These are phyloP conservation scores for Trachelus iudaicus DNA, from an alignment of 2,888 invertebrate species.

Conservation along the genomic window DNA sequence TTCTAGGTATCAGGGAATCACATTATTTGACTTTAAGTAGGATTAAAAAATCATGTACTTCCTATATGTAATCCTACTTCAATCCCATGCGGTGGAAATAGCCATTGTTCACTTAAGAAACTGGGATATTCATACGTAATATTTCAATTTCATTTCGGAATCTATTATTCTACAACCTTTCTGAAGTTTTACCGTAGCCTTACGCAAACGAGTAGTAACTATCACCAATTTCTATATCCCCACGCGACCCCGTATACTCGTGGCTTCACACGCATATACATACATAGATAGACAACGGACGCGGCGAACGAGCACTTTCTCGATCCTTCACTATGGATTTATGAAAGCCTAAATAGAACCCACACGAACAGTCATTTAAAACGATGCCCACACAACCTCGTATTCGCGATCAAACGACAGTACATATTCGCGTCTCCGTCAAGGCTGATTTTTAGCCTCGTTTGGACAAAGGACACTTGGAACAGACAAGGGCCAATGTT, in stretches of 20 bases:
- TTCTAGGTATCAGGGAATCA: neutral
- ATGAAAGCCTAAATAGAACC: neutral
- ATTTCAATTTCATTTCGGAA: neutral
- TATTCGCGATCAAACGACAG: neutral
- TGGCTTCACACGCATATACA: neutral
- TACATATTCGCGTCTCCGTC: neutral
- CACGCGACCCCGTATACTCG: neutral
- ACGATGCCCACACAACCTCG: neutral
- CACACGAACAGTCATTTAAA: neutral
- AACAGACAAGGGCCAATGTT: neutral
- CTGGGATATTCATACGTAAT: neutral
- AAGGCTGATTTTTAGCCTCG: neutral
- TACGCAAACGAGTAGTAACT: neutral
- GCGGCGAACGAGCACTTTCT: neutral
- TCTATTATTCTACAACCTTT: neutral
- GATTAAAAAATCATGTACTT: too few species aligned
- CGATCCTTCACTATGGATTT: neutral
- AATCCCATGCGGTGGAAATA: too few species aligned
- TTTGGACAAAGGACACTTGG: neutral
- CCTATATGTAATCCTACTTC: too few species aligned
- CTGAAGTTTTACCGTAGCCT: neutral
- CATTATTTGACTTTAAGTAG: neutral
- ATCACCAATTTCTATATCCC: neutral
- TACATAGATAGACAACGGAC: neutral
- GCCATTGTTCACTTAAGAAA: neutral